phyloP scores from a whole-genome alignment of 30 jellyfish, hydroid and myxozoan genomes.

The Aurelia coerulea region DNA sequence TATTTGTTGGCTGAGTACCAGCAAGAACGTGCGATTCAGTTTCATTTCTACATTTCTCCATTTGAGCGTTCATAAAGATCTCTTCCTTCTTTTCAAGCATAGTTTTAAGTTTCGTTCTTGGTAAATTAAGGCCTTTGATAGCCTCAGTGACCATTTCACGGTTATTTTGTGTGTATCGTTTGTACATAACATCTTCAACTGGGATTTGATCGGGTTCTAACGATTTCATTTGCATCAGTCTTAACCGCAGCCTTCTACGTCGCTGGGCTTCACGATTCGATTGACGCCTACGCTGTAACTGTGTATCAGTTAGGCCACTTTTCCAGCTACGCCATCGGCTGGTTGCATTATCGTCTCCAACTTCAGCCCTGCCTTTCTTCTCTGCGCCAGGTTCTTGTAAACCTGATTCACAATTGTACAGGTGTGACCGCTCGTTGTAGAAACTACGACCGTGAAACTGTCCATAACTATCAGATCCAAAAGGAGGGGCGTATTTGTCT shows the following conservation, averaged over 20 bases:
- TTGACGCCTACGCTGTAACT: slow-evolving; percentile 89
- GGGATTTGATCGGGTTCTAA: slow-evolving; percentile 48
- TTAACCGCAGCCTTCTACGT: slow-evolving; percentile 89
- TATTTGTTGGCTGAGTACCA: neutral
- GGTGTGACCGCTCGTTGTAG: neutral
- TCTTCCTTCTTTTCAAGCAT: slow-evolving; percentile 13
- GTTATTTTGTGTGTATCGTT: slow-evolving; percentile 40
- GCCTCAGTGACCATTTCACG: slow-evolving; percentile 41
- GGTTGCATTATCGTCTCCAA: slow-evolving; percentile 9
- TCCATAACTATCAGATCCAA: neutral
- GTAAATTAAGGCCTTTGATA: slow-evolving; percentile 14
- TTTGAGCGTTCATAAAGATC: neutral
- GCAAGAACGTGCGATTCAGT: neutral
- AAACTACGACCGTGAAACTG: neutral
- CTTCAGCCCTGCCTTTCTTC: neutral
- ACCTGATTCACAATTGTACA: neutral
- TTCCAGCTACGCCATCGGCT: slow-evolving; percentile 68
- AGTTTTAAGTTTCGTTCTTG: slow-evolving; percentile 41
- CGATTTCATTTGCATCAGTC: slow-evolving; percentile 62
- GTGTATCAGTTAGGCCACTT: slow-evolving; percentile 76
- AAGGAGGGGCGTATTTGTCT: neutral
- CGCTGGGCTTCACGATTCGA: slow-evolving; percentile 98
- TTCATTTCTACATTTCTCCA: neutral
- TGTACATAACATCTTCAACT: slow-evolving; percentile 50
- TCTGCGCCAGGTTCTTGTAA: neutral